Evolutionary conservation across 2,797 vertebrate species (phyloP), one percentile per base, ranked within the genome.

Genomic region (Parauchenoglanis punctatus): DNA sequence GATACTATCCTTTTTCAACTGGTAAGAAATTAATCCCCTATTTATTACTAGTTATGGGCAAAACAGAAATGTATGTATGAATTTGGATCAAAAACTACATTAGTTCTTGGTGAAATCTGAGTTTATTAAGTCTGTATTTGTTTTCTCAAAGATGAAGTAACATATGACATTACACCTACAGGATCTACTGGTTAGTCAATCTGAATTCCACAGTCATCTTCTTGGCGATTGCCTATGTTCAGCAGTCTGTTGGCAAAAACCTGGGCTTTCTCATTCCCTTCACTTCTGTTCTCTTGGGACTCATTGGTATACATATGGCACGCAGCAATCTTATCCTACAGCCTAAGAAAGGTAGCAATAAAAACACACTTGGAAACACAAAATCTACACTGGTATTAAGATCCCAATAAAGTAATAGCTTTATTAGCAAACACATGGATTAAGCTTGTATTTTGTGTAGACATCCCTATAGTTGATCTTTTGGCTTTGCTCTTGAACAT

Each of bases 141-240:
- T 31, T 82, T 82, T 82, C 3, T 65, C 2, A 40, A 73, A 84
- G 54, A 59, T 59, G 31, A 84, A 73, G 31, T 84, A 46, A 67
- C 49, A 67, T 15, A 65, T 63, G 18, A 10, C 75, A 56, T 83
- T 73, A 46, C 44, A 58, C 54, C 70, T 54, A 40, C 88, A 99
- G 97, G 98, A 98, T 97, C 93, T 97, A 97, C 80, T 99, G 98
- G 97, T 91, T 97, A 92, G 93, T 96, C 90, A 98, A 97, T 92
- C 92, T 99, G 89, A 98, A 97, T 89, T 97, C 96, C 54, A 95
- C 94, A 0, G 92, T 97, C 28, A 97, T 98, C 89, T 98, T 99
- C 94, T 93, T 98, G 94, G 97, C 95, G 86, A 98, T 99, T 85
- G 96, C 98, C 83, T 98, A 97, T 82, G 96, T 99, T 92, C 98